phyloP scores from a whole-genome alignment of 2,113 vertebrate genomes.

The Raja brachyura region DNA sequence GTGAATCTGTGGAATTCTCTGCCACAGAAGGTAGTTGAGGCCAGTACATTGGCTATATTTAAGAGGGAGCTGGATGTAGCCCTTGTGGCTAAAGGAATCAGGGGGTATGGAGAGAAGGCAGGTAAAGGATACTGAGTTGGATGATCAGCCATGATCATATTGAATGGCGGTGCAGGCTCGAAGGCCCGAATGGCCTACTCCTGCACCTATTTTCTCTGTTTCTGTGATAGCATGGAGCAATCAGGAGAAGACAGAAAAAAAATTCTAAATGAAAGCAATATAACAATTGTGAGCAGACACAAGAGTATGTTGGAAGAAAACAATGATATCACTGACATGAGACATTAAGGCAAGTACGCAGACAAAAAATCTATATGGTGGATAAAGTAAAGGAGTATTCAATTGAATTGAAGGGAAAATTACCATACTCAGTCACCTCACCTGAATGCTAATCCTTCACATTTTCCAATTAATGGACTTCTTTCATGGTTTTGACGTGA shows the following conservation, averaged over 20 bases:
- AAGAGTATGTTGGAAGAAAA: constrained; percentile 19
- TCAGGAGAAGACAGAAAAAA: background rate
- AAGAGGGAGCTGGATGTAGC: too few relatives aligned
- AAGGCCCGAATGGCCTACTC: too few relatives aligned
- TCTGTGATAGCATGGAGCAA: background rate
- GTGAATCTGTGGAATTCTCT: too few relatives aligned
- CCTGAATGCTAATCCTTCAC: constrained; percentile 33
- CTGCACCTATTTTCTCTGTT: too few relatives aligned
- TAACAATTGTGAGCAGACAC: background rate
- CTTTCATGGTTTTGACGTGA: background rate
- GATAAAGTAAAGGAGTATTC: background rate
- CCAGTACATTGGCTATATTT: too few relatives aligned
- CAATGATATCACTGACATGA: background rate
- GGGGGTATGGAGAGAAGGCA: too few relatives aligned
- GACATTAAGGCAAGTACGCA: background rate
- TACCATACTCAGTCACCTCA: background rate
- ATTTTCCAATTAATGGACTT: background rate
- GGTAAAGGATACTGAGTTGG: too few relatives aligned
- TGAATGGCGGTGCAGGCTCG: too few relatives aligned
- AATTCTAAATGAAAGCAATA: background rate
- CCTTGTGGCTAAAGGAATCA: too few relatives aligned
- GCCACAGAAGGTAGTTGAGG: too few relatives aligned
- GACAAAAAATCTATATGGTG: constrained; percentile 3
- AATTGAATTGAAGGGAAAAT: constrained; percentile 4
- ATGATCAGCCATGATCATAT: too few relatives aligned